Evolutionary conservation across 2,113 vertebrate species (phyloP), one percentile per base, ranked within the genome.

Genomic region (Rhabdornis inornatus): DNA sequence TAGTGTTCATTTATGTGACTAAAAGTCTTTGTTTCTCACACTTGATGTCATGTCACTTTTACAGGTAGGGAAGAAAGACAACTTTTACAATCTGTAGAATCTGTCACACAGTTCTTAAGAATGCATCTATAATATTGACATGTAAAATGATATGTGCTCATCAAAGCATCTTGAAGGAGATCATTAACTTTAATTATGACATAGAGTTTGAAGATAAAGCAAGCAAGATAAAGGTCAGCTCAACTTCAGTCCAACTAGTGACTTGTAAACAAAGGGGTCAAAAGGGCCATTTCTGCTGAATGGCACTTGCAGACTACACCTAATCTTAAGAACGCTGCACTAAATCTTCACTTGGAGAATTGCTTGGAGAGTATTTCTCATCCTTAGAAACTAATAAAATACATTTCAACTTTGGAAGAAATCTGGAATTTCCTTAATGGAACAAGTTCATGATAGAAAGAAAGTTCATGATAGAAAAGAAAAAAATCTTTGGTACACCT

Each of bases 401-500:
- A 5, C 7, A 28, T 42, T 53, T 61, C 9, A 65, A 9, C 70
- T 92, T 68, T 33, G 15, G 37, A 87, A 85, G 40, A 76, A 61
- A 61, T 68, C 7, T 79, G 44, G 2, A 20, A 77, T 65, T 53
- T 92, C 14, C 50, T 74, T 28, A 76, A 70, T 12, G 20, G 33
- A 79, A 65, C 30, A 88, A 50, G 53, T 17, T 5, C n/a, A n/a
- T n/a, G n/a, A n/a, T n/a, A n/a, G n/a, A n/a, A n/a, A n/a, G n/a
- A 22, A 82, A 47, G 40, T 39, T 87, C 16, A 40, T 7, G 24
- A 87, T 0, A 65, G 21, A 35, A 88, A 87, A 82, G 13, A 50
- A 35, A 15, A 50, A 60, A 12, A 8, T n/a, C 35, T 63, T 49
- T 30, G 70, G 74, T 92, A 75, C 85, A 99, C 99, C 99, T 99